phyloP scores from a whole-genome alignment of 2,888 invertebrate species.

The Lacanobia oleracea region DNA sequence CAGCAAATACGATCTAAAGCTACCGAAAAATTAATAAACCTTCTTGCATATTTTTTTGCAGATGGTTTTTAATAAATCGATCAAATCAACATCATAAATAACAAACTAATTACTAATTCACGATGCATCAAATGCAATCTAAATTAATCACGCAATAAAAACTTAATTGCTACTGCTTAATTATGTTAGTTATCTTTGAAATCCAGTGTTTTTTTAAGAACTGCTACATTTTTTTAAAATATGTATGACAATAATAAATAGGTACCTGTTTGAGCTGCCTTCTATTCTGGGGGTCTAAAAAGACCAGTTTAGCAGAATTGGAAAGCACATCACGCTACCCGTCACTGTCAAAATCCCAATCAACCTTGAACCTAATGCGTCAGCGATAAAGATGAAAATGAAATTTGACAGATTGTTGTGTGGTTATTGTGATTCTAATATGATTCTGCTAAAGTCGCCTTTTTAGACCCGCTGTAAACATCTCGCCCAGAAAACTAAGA shows the following conservation, averaged over 20 bases:
- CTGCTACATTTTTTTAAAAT: not conserved
- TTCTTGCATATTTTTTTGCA: not conserved
- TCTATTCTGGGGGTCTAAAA: no score
- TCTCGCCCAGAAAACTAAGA: no score
- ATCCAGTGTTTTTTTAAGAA: slow-evolving; percentile 9
- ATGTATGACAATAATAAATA: not conserved
- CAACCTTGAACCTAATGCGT: no score
- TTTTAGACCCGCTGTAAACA: no score
- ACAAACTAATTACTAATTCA: slow-evolving; percentile 22
- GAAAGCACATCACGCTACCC: no score
- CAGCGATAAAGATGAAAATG: no score
- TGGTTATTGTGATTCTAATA: no score
- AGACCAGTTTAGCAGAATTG: no score
- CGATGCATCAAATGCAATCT: slow-evolving; percentile 30
- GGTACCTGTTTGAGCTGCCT: no score
- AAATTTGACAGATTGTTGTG: no score
- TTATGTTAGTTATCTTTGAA: slow-evolving; percentile 1
- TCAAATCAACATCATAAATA: slow-evolving; percentile 16
- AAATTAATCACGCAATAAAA: slow-evolving; percentile 33
- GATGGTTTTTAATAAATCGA: not conserved
- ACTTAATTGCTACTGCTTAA: slow-evolving; percentile 11
- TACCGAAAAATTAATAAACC: not conserved
- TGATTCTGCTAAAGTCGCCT: no score
- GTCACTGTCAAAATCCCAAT: no score
- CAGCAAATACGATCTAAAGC: not conserved